Conservation (phyloP, 2,888 invertebrate genomes). For the Thysanoteuthis rhombus region DNA sequence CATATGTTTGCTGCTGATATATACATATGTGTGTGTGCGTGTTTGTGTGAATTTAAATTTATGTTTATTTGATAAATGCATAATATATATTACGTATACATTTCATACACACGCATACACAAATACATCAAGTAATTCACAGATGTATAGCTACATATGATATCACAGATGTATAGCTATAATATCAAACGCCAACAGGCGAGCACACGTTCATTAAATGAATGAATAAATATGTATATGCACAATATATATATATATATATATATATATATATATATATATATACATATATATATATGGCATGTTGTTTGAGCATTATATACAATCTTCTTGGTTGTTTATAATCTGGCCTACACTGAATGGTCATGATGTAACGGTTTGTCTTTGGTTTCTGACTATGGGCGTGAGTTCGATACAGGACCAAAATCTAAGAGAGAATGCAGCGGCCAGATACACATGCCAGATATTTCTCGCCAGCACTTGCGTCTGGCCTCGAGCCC, state of each 20-base stretch:
- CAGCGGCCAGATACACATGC: not conserved
- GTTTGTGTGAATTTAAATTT: too few relatives aligned
- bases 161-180: not conserved
- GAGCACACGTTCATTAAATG: not conserved
- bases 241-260: not conserved
- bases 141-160: not conserved
- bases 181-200: too few relatives aligned
- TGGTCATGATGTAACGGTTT: not conserved
- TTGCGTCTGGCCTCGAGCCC: conserved; percentile 12
- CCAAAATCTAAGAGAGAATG: not conserved
- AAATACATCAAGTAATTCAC: not conserved
- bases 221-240: not conserved
- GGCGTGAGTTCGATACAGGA: not conserved
- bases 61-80: too few relatives aligned
- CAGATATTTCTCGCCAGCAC: not conserved
- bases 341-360: not conserved
- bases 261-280: not conserved
- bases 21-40: too few relatives aligned
- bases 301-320: not conserved
- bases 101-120: not conserved
- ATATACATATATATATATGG: not conserved
- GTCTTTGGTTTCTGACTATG: not conserved
- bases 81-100: too few relatives aligned
- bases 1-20: too few relatives aligned
- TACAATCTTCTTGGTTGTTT: not conserved